Percentiles rank a stretch among this genome's conserved stretches.
Evolutionary conservation across 2,888 invertebrate species (phyloP).

Genomic region (Dascillus cervinus): DNA sequence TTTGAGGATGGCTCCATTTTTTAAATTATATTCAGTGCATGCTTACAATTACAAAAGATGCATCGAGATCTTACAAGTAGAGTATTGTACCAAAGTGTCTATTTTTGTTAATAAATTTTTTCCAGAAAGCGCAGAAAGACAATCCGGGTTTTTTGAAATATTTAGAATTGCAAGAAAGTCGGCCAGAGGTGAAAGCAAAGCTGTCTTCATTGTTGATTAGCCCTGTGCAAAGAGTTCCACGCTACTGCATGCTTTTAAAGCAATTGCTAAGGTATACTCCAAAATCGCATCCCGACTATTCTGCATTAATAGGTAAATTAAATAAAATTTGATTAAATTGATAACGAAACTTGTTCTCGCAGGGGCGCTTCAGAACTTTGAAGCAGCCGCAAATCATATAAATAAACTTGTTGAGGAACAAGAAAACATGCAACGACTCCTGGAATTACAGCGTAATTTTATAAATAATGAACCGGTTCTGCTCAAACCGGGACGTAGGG

Average conservation of each 20-base stretch:
- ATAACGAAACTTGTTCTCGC: too few species aligned
- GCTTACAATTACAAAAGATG: conserved; percentile 65
- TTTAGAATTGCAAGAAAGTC: conserved; percentile 54
- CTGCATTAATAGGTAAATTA: conserved; percentile 44
- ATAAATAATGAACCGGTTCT: conserved; percentile 55
- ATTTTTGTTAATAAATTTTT: conserved; percentile 1
- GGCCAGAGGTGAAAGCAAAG: conserved; percentile 63
- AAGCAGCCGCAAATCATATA: conserved; percentile 62
- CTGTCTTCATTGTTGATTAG: conserved; percentile 65
- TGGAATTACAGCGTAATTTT: conserved; percentile 60
- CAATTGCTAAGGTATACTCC: conserved; percentile 58
- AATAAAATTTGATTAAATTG: conserved; percentile 4
- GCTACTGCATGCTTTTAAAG: conserved; percentile 64
- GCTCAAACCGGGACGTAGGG: conserved; percentile 58
- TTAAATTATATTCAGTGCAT: conserved; percentile 71
- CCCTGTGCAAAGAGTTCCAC: conserved; percentile 71
- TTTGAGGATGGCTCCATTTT: conserved; percentile 63
- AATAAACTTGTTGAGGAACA: conserved; percentile 66
- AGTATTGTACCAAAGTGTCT: conserved; percentile 2
- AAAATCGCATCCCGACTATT: conserved; percentile 49
- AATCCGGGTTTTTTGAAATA: conserved; percentile 51
- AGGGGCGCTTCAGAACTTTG: conserved; percentile 61
- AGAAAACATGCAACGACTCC: conserved; percentile 60
- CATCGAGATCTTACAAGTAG: conserved; percentile 53
- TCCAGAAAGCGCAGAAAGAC: conserved; percentile 44